Evolutionary conservation across 1,140 invertebrate species (phyloP).

Genomic region (Drosophila jambulina): DNA sequence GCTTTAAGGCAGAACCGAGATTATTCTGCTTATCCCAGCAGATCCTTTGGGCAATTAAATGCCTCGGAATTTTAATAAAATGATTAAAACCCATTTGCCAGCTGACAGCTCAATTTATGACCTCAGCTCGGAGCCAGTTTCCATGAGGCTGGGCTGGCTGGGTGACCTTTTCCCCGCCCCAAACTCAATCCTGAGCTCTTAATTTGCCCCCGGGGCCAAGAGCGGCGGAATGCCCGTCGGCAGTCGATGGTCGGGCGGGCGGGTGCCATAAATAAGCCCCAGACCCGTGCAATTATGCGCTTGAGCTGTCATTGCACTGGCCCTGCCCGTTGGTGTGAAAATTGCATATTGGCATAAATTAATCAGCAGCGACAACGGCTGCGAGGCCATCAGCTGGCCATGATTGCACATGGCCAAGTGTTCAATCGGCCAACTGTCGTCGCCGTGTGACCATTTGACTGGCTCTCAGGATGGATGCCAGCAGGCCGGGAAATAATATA

Average conservation of each 20-base stretch:
- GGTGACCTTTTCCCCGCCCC: conserved; percentile 17
- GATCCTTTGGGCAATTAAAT: conserved; percentile 51
- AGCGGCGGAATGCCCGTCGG: conserved; percentile 19
- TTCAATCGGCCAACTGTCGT: conserved; percentile 49
- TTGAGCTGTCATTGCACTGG: conserved; percentile 72
- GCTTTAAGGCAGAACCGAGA: conserved; percentile 20
- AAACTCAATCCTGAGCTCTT: conserved; percentile 18
- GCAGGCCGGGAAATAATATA: conserved; percentile 34
- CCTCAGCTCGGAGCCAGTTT: conserved; percentile 57
- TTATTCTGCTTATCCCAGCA: conserved; percentile 25
- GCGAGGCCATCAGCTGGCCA: conserved; percentile 59
- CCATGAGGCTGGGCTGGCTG: conserved; percentile 42
- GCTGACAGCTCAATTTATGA: conserved; percentile 79
- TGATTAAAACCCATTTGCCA: conserved; percentile 76
- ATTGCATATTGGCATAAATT: conserved; percentile 83
- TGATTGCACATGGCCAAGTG: conserved; percentile 53
- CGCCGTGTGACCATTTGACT: conserved; percentile 8
- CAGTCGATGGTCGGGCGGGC: conserved; percentile 8
- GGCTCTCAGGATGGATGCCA: conserved; percentile 7
- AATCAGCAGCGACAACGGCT: conserved; percentile 66
- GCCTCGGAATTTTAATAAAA: conserved; percentile 62
- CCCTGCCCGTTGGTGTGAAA: conserved; percentile 78
- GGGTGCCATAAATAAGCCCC: conserved; percentile 67
- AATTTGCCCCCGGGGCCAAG: conserved; percentile 33
- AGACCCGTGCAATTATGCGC: conserved; percentile 74